These are phyloP conservation scores for Drosophila multiciliata DNA, from an alignment of 2,888 invertebrate genomes.

Conservation along the genomic window DNA sequence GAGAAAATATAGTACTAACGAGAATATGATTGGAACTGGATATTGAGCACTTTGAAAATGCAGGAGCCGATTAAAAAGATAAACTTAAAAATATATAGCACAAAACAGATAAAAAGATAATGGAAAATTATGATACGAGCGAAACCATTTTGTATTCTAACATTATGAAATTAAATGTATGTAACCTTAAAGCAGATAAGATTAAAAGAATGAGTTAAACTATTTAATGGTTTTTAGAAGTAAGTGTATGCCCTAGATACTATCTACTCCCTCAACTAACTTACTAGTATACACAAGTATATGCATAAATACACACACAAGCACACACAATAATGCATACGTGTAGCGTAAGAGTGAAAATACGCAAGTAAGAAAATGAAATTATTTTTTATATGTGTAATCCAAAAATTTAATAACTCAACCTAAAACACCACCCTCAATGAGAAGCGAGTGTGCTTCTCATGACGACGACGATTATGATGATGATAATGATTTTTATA, in stretches of 20 bases:
- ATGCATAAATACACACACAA: slow-evolving; percentile 20
- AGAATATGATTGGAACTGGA: slow-evolving; percentile 17
- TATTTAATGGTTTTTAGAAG: slow-evolving; percentile 71
- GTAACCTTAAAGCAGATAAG: slow-evolving; percentile 37
- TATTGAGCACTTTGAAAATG: slow-evolving; percentile 25
- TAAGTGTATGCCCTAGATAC: slow-evolving; percentile 53
- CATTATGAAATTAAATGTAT: slow-evolving; percentile 42
- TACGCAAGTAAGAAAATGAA: slow-evolving; percentile 30
- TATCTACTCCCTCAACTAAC: slow-evolving; percentile 26
- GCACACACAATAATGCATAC: slow-evolving; percentile 20
- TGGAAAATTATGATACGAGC: slow-evolving; percentile 33
- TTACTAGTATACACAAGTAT: slow-evolving; percentile 26
- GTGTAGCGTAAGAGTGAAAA: slow-evolving; percentile 34
- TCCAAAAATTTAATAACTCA: slow-evolving; percentile 63
- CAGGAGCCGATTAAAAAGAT: slow-evolving; percentile 59
- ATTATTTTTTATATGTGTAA: slow-evolving; percentile 74
- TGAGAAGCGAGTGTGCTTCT: slow-evolving; percentile 37
- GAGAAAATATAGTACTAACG: not conserved
- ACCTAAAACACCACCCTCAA: slow-evolving; percentile 57
- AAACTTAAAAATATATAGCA: slow-evolving; percentile 50
- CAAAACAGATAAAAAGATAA: slow-evolving; percentile 40
- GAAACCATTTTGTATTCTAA: slow-evolving; percentile 65
- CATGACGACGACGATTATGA: slow-evolving; percentile 19
- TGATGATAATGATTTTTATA: slow-evolving; percentile 53
- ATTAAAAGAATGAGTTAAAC: slow-evolving; percentile 44